Percentiles rank a stretch among this genome's conserved stretches.
Conservation (phyloP, 2,113 vertebrate species). For the Loxodonta africana region DNA sequence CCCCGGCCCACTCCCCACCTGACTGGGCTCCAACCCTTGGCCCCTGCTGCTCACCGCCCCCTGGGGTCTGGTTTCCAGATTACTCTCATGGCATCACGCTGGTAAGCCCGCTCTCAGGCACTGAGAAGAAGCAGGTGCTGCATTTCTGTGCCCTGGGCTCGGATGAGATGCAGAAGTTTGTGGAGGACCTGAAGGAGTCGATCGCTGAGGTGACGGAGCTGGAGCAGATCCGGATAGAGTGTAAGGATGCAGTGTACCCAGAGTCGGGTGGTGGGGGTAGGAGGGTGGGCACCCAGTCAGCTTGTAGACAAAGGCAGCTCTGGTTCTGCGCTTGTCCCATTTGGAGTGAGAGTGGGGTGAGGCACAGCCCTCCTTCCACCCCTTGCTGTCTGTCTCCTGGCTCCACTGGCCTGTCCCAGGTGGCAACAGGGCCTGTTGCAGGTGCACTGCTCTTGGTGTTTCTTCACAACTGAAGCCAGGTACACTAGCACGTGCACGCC, state of each 20-base stretch:
- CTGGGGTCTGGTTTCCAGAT: slow-evolving; percentile 88
- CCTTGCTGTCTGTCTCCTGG: rapidly evolving
- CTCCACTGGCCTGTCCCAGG: rapidly evolving
- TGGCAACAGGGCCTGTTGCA: not conserved
- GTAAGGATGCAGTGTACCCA: slow-evolving; percentile 88
- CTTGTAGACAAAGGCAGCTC: not conserved
- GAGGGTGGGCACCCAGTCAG: not conserved
- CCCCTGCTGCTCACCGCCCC: not conserved
- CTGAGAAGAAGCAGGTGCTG: slow-evolving; percentile 98
- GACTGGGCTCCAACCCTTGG: not conserved
- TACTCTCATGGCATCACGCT: slow-evolving; percentile 99
- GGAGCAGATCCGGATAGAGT: slow-evolving; percentile 99
- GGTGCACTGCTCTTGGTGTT: too few relatives aligned
- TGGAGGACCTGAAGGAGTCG: slow-evolving; percentile 98
- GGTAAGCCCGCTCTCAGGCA: slow-evolving; percentile 96
- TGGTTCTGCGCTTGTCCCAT: not conserved
- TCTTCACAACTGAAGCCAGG: not conserved
- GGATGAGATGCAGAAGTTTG: slow-evolving; percentile 98
- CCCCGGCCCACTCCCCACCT: rapidly evolving
- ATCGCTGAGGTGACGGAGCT: slow-evolving; percentile 99
- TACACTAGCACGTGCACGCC: rapidly evolving
- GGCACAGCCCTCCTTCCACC: not conserved
- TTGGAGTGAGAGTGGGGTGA: not conserved
- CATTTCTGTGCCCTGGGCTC: slow-evolving; percentile 97
- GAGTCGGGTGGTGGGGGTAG: not conserved